Evolutionary conservation across 2,113 vertebrate species (phyloP).

Genomic region (Gasterosteus aculeatus): DNA sequence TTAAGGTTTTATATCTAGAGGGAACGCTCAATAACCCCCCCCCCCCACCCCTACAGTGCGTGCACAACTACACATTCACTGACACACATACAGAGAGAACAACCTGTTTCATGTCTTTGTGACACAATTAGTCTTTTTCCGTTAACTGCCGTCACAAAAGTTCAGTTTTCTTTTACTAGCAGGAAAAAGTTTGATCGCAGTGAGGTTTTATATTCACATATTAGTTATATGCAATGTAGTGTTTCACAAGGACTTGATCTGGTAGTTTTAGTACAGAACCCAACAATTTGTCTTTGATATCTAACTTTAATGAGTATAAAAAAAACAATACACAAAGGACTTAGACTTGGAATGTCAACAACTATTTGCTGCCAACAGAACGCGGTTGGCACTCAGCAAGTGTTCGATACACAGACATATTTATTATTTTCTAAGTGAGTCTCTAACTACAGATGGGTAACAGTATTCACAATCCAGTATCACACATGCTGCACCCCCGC

Average conservation of each 20-base stretch:
- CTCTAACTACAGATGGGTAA: conserved; percentile 6
- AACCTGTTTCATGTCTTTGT: conserved; percentile 19
- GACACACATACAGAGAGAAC: conserved; percentile 13
- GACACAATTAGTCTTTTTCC: neutral
- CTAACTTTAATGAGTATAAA: neutral
- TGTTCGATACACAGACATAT: conserved; percentile 8
- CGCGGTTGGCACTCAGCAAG: neutral
- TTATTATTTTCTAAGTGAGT: neutral
- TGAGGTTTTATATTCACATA: conserved; percentile 1
- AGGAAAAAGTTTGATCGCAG: neutral
- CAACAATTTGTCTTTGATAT: conserved; percentile 5
- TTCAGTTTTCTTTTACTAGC: conserved; percentile 3
- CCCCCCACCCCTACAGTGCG: conserved; percentile 27
- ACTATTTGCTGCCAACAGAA: neutral
- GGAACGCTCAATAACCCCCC: conserved; percentile 72
- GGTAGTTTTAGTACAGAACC: neutral
- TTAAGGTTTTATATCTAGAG: conserved; percentile 89
- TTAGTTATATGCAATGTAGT: neutral
- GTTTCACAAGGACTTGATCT: neutral
- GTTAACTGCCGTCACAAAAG: neutral
- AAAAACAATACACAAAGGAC: neutral
- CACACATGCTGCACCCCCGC: neutral
- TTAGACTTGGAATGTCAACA: neutral
- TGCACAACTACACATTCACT: conserved; percentile 10
- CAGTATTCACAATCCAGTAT: conserved; percentile 15